phyloP scores from a whole-genome alignment of 64 coral and sea anemone species.

The Pocillopora damicornis region DNA sequence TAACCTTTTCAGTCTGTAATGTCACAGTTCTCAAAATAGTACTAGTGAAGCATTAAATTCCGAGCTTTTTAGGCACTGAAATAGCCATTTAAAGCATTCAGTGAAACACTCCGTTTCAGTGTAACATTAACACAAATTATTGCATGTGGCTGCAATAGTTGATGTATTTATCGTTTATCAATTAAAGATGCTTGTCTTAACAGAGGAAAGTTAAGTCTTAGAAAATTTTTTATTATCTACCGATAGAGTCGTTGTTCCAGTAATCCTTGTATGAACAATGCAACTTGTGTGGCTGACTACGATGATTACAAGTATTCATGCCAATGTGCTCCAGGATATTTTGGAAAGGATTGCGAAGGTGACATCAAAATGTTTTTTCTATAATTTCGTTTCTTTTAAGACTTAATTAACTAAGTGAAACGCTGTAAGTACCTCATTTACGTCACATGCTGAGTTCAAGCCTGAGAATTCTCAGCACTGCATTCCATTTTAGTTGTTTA shows the following conservation, averaged over 20 bases:
- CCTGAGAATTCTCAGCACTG: too few relatives aligned
- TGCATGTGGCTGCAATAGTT: too few relatives aligned
- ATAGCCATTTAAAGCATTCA: too few relatives aligned
- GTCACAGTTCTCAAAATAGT: too few relatives aligned
- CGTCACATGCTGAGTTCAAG: too few relatives aligned
- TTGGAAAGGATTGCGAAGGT: not conserved
- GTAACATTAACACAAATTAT: too few relatives aligned
- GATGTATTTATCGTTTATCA: not conserved
- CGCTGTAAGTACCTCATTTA: not conserved
- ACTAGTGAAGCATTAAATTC: too few relatives aligned
- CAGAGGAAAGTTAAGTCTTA: not conserved
- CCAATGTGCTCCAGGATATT: conserved; percentile 3
- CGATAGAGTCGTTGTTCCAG: conserved; percentile 14
- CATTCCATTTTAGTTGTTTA: too few relatives aligned
- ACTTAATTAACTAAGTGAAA: not conserved
- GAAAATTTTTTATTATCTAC: not conserved
- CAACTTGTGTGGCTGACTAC: conserved; percentile 23
- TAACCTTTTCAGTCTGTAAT: too few relatives aligned
- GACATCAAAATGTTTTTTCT: not conserved
- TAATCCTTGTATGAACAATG: conserved; percentile 5
- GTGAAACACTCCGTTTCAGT: too few relatives aligned
- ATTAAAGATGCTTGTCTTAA: not conserved
- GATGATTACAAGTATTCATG: not conserved
- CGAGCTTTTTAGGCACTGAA: too few relatives aligned
- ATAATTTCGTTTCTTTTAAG: not conserved